Evolutionary conservation across 2,113 vertebrate species (phyloP), one percentile per base, ranked within the genome.

Genomic region (Percopsis transmontana): DNA sequence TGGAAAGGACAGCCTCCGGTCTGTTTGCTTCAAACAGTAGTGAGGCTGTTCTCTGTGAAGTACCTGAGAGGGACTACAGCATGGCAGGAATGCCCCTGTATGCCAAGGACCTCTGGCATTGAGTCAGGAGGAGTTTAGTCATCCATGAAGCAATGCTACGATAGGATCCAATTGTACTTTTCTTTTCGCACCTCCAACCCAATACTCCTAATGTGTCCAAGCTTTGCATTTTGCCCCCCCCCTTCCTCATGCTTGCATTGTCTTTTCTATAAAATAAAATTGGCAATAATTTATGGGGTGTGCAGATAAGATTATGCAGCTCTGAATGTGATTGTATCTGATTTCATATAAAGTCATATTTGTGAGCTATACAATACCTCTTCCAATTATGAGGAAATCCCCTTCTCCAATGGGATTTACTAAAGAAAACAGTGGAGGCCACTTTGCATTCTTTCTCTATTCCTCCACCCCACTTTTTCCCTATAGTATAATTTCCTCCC

Each of bases 21-120:
- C 71, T 70, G 68, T 76, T 84, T 82, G 64, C 15, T 38, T 54
- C 1, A 23, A 45, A 83, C 72, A 84, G 68, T 70, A 60, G 63
- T 56, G 57, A 47, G 58, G 59, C 42, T 81, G 76, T 88, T 85
- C 58, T 85, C 71, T 58, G 51, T 53, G 65, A 69, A 65, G 45
- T 74, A 71, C 68, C 50, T 76, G 62, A 76, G 47, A 77, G 65
- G 60, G 79, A 61, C 44, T 60, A n/a, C 67, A 72, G 73, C 65
- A 38, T 81, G 67, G 56, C 80, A 77, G 81, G 77, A 78, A 80
- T 82, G 79, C 21, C 33, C 47, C 9, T 19, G 24, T 47, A n/a
- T 42, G 61, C 75, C 72, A 77, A 66, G 58, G 42, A 69, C 38
- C 47, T 27, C 20, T 81, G 81, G 71, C 78, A 48, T 53, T 27